Conservation (phyloP, 2,888 invertebrate species). For the Mythimna lalbum region DNA sequence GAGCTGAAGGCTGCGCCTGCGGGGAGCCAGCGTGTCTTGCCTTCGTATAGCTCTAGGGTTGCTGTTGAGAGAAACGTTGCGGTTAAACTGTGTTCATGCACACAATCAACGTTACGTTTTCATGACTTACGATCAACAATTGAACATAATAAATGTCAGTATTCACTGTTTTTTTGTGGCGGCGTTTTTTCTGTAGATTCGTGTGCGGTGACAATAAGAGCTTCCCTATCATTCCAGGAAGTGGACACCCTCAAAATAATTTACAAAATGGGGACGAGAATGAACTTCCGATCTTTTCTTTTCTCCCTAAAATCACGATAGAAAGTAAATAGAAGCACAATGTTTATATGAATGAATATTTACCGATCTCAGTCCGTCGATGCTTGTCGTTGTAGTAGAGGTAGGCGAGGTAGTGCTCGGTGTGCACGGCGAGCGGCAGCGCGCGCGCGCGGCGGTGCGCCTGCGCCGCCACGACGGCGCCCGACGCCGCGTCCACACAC, state of each 20-base stretch:
- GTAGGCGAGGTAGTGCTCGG: slow-evolving; percentile 99
- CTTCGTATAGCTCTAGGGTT: slow-evolving; percentile 98
- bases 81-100: neutral
- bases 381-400: slow-evolving; percentile 98
- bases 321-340: too few relatives aligned
- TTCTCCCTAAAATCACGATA: too few relatives aligned
- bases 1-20: slow-evolving; percentile 97
- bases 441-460: slow-evolving; percentile 96
- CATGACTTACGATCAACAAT: too few relatives aligned
- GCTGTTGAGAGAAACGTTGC: slow-evolving; percentile 82
- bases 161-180: too few relatives aligned
- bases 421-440: slow-evolving; percentile 95
- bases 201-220: too few relatives aligned
- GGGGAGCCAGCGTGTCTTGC: slow-evolving; percentile 93
- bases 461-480: slow-evolving; percentile 95
- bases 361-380: slow-evolving; percentile 96
- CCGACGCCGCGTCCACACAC: slow-evolving; percentile 97
- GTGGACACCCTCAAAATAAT: too few relatives aligned
- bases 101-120: too few relatives aligned
- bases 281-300: too few relatives aligned
- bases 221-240: too few relatives aligned
- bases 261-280: too few relatives aligned
- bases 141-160: too few relatives aligned
- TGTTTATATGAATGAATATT: slow-evolving; percentile 16
- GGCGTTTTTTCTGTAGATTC: too few relatives aligned